Base-by-base conservation (phyloP, 2,797 vertebrate species). In the Falco concolor region DNA sequence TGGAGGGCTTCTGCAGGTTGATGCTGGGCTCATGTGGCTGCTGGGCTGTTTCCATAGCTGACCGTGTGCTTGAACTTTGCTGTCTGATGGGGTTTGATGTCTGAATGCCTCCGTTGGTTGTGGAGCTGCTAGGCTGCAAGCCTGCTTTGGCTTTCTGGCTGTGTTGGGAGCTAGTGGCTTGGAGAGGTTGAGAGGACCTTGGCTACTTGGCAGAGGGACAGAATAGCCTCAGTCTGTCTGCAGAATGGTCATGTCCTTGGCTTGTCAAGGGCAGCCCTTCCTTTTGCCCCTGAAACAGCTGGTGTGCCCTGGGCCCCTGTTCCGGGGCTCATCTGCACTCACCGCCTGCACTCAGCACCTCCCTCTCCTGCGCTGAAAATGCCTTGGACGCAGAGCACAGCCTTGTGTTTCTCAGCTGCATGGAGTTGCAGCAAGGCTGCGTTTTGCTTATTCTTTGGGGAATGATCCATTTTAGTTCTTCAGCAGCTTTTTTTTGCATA, bases 281-380 rank as follows among this genome's bases (percentile, higher is more conserved):
- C 74, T 92, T 84, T 85, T 93, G 83, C 95, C 95, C 75, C 92
- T 96, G 96, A 59, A 97, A 97, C 97, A 97, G 95, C 96, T 97
- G 96, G 88, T 78, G 57, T 16, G 94, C 95, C 87, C 65, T 85
- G 75, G 91, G 96, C 89, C 60, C 53, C 82, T 89, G 36, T 95
- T 82, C 69, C 0, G 3, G 91, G 96, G 89, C 70, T 90, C 93
- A 94, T 92, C 75, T 0, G 14, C 95, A 95, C 65, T 77, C 88
- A 80, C 36, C 36, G 36, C 36, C 75, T 0, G 14, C 95, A 95
- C 65, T 77, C 88, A 80, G 52, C 0, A 3, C 45, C 56, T 90
- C 77, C 61, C 80, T 64, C 63, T 67, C 40, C 61, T 34, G 36
- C 1, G 4, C 92, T 83, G 89, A 73, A 61, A 65, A n/a, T 59